A percentile compares a stretch with the other conserved stretches of the same genome.
Evolutionary conservation across 2,797 vertebrate genomes (phyloP).

Genomic region (Cryptoblepharus egeriae): DNA sequence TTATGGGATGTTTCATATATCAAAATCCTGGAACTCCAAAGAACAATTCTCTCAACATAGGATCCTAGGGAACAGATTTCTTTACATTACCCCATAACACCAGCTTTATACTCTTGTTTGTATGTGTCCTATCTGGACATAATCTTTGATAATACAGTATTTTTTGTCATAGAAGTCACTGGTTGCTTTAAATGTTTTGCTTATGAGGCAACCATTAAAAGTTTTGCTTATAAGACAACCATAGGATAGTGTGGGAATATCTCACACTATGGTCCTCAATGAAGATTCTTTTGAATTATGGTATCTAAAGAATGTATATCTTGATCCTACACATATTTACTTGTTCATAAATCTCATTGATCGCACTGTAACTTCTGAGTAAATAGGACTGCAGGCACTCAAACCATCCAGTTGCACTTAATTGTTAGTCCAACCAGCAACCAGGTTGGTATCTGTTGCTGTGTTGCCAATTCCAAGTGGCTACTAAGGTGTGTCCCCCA

Average conservation of each 20-base stretch:
- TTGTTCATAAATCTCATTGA: background rate
- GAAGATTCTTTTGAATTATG: background rate
- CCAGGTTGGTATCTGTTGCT: background rate
- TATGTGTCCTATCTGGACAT: background rate
- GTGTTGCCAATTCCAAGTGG: too few species aligned
- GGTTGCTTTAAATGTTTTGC: background rate
- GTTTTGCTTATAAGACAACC: background rate
- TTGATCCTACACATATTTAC: background rate
- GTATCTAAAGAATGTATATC: background rate
- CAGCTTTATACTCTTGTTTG: background rate
- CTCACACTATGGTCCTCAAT: background rate
- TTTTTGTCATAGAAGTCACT: background rate
- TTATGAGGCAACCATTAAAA: background rate
- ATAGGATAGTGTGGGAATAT: background rate
- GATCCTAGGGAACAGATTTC: background rate
- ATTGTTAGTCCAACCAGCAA: background rate
- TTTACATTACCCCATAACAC: background rate
- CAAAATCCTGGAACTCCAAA: background rate
- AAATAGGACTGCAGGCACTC: too few species aligned
- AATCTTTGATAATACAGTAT: background rate
- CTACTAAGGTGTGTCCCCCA: too few species aligned
- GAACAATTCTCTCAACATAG: background rate
- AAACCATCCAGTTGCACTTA: background rate
- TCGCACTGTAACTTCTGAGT: background rate
- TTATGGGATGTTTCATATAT: conserved; percentile 8